Percentiles rank a stretch among this genome's conserved stretches.
phyloP scores from a whole-genome alignment of 2,888 invertebrate genomes.

The Drosophila bunnanda region DNA sequence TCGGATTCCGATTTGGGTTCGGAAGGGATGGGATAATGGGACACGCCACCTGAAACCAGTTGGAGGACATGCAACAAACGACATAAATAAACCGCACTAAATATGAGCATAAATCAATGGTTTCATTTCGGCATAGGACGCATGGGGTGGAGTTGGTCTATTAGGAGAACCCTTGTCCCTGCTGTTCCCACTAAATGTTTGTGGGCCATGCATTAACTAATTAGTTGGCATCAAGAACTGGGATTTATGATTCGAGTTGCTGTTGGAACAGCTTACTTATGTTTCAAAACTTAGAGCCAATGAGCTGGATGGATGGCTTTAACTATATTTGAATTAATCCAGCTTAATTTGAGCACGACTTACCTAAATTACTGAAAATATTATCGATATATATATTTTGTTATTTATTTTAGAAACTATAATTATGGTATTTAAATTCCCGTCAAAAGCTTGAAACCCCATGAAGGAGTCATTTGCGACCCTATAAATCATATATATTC shows the following conservation, averaged over 20 bases:
- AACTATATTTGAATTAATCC: neutral
- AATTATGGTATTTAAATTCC: too few relatives aligned
- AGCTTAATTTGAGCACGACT: neutral
- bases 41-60: slow-evolving; percentile 49
- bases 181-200: slow-evolving; percentile 39
- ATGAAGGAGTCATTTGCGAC: too few relatives aligned
- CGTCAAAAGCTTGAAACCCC: too few relatives aligned
- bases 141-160: slow-evolving; percentile 18
- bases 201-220: slow-evolving; percentile 63
- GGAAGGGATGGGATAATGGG: slow-evolving; percentile 25
- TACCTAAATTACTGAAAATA: neutral
- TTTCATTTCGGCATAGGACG: slow-evolving; percentile 16
- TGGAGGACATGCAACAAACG: slow-evolving; percentile 45
- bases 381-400: too few relatives aligned
- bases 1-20: slow-evolving; percentile 9
- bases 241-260: slow-evolving; percentile 15
- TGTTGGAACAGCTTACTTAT: neutral
- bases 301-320: neutral
- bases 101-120: slow-evolving; percentile 75
- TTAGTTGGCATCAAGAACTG: slow-evolving; percentile 42
- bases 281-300: neutral
- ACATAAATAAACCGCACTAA: slow-evolving; percentile 55
- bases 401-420: too few relatives aligned
- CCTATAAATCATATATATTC: too few relatives aligned
- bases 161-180: slow-evolving; percentile 35